phyloP scores from a whole-genome alignment of 2,113 vertebrate species.

The Bufo bufo region DNA sequence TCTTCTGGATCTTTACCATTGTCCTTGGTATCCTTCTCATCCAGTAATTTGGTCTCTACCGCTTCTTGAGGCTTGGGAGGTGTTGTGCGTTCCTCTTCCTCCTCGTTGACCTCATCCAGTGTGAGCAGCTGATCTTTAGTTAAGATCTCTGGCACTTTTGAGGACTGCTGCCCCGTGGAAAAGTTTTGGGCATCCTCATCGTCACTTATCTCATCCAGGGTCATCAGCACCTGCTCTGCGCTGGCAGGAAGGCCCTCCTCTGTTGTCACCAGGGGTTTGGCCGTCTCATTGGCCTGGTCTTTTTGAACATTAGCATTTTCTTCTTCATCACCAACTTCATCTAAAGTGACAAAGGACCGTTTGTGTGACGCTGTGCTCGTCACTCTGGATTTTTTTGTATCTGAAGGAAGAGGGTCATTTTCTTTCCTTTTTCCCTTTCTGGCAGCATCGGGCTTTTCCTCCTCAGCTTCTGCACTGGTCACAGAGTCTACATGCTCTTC shows the following conservation, averaged over 20 bases:
- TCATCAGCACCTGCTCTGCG: slow-evolving; percentile 72
- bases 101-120: slow-evolving; percentile 72
- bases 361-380: slow-evolving; percentile 55
- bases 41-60: slow-evolving; percentile 56
- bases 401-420: slow-evolving; percentile 19
- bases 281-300: background rate
- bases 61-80: slow-evolving; percentile 58
- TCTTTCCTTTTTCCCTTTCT: slow-evolving; percentile 71
- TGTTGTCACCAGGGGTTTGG: slow-evolving; percentile 70
- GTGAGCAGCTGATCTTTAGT: slow-evolving; percentile 73
- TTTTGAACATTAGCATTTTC: slow-evolving; percentile 64
- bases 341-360: slow-evolving; percentile 78
- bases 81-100: slow-evolving; percentile 74
- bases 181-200: slow-evolving; percentile 67
- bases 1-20: slow-evolving; percentile 56
- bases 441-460: slow-evolving; percentile 41
- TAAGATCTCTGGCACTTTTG: slow-evolving; percentile 63
- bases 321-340: slow-evolving; percentile 86
- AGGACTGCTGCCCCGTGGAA: slow-evolving; percentile 40
- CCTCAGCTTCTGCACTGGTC: background rate
- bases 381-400: slow-evolving; percentile 67
- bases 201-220: slow-evolving; percentile 77
- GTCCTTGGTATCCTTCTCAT: slow-evolving; percentile 56
- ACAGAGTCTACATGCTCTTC: slow-evolving; percentile 67
- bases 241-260: slow-evolving; percentile 74